Base-by-base conservation (phyloP, 2,113 vertebrate species). In the Pelusios castaneus region DNA sequence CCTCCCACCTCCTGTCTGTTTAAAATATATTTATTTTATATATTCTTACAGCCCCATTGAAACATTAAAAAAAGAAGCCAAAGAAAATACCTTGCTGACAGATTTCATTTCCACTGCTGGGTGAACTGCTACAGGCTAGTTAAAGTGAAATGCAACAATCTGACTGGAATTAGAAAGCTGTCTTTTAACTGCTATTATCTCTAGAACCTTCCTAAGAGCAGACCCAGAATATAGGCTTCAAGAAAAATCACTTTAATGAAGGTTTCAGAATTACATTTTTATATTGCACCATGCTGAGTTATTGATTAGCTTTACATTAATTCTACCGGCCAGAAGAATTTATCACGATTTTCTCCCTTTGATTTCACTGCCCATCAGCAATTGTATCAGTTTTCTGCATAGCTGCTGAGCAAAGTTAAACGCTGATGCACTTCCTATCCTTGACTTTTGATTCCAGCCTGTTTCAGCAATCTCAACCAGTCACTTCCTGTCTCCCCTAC, bases 401-500 rank as follows among this genome's bases (percentile, higher is more conserved):
- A 70, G 94, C 93, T 94, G 87, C 89, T 51, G 85, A 96, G 95
- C 96, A 91, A 92, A 96, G 96, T 95, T 94, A 98, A 97, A 96
- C 80, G 97, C 97, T 96, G 95, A 96, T 97, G 91, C 34, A 8
- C 87, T 95, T 97, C 92, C 93, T 96, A 91, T 82, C 88, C 79
- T 89, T 9, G 41, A 86, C 94, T 95, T 95, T 87, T 82, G 88
- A 95, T 92, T 98, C 95, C 96, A 96, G 96, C 94, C 93, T 95
- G 79, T 88, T 97, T 98, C 97, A 98, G 97, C 97, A 97, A 94
- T 96, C 97, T 96, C 90, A 5, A 96, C 93, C 97, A 95, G 97
- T 97, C 96, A 96, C 97, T 98, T 98, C 98, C 98, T 98, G 98
- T 95, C 98, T 97, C 97, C 94, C 94, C 97, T 83, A 91, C 70